A percentile compares a stretch with the other conserved stretches of the same genome.
Evolutionary conservation across 2,113 vertebrate species (phyloP).

Genomic region (Terrapene triunguis): DNA sequence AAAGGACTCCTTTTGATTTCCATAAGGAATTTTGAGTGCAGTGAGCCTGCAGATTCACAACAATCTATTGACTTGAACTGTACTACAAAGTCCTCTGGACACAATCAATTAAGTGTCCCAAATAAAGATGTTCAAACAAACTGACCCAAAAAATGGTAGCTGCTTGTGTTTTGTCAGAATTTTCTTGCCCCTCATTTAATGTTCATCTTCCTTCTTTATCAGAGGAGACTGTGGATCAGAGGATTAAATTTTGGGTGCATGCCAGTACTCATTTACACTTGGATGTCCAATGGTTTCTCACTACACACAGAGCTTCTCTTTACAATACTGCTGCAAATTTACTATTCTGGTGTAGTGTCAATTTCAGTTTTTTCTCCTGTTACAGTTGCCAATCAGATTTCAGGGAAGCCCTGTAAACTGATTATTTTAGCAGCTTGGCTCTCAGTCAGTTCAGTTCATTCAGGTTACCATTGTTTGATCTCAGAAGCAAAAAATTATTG

Average conservation of each 20-base stretch:
- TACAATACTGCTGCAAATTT: background rate
- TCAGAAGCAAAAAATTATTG: background rate
- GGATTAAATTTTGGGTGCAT: background rate
- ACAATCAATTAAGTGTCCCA: background rate
- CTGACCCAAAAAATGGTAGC: background rate
- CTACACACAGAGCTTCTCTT: background rate
- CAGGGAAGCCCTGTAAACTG: background rate
- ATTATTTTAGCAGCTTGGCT: background rate
- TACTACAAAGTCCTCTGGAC: background rate
- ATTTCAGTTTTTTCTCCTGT: background rate
- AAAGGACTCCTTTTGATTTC: background rate
- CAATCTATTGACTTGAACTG: background rate
- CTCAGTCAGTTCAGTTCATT: background rate
- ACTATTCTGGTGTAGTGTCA: background rate
- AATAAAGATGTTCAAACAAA: constrained; percentile 23
- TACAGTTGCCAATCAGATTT: background rate
- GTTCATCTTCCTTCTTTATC: background rate
- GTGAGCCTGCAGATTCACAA: background rate
- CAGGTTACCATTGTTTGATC: background rate
- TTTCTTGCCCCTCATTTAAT: constrained; percentile 14
- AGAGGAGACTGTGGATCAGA: background rate
- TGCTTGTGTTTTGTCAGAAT: background rate
- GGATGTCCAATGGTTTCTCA: background rate
- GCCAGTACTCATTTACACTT: background rate
- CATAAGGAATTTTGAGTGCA: background rate